phyloP scores from a whole-genome alignment of 2,797 vertebrate species.

The Liasis olivaceus region DNA sequence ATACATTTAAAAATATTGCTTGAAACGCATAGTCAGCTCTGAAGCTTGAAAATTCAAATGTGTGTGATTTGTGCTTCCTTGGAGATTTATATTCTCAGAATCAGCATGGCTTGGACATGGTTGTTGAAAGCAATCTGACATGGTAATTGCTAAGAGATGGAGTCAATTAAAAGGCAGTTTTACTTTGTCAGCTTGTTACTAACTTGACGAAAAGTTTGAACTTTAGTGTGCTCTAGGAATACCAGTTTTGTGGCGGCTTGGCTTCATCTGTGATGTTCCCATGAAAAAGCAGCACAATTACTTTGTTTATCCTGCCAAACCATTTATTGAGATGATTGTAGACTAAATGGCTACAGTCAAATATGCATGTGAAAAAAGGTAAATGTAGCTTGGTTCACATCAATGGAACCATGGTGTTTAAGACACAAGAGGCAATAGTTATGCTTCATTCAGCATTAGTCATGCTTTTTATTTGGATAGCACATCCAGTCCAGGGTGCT shows the following conservation, averaged over 20 bases:
- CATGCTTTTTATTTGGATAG: background rate
- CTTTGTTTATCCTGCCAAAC: constrained; percentile 3
- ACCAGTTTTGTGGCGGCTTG: background rate
- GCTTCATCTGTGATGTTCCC: background rate
- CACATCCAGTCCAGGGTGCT: background rate
- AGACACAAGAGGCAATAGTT: background rate
- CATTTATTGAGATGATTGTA: background rate
- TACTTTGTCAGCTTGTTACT: constrained; percentile 28
- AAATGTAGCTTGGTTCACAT: background rate
- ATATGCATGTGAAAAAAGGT: background rate
- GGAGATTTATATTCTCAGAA: constrained; percentile 7
- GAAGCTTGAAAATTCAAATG: constrained; percentile 6
- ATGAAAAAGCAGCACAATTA: constrained; percentile 24
- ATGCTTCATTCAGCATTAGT: background rate
- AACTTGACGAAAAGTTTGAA: constrained; percentile 2
- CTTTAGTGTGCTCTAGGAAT: constrained; percentile 38
- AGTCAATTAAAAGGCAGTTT: constrained; percentile 32
- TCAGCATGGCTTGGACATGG: constrained; percentile 16
- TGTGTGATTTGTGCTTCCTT: constrained; percentile 19
- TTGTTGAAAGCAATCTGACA: constrained; percentile 25
- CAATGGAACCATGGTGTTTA: background rate
- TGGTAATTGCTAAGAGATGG: constrained; percentile 33
- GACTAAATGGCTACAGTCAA: background rate
- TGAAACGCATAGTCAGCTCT: constrained; percentile 10
- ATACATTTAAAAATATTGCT: background rate